Base-by-base conservation (phyloP, 2,113 vertebrate species). In the Smithornis capensis region DNA sequence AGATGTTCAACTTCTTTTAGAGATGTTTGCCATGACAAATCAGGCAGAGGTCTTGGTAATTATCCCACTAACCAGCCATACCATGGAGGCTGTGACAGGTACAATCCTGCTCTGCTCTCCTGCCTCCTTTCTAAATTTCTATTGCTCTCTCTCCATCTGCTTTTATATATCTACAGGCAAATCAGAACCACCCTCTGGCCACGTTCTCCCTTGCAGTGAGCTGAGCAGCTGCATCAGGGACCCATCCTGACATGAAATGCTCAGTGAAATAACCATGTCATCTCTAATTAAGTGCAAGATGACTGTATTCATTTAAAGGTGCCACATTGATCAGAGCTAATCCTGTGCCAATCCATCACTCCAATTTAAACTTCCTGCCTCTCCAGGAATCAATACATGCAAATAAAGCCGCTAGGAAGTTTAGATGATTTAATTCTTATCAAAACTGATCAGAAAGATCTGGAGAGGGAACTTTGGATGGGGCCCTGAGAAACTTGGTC, bases 231-330 rank as follows among this genome's bases (percentile, higher is more conserved):
- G 14, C 2, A 0, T 19, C 1, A 6, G 50, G 42, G 52, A 55
- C 64, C 35, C 3, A 3, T 49, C 37, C 67, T 45, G 42, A 81
- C 40, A 40, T 12, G 53, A 44, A 81, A 64, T 18, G 37, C 53
- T 91, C 71, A 78, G 44, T 59, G 9, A 83, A 95, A 93, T 62
- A 95, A 95, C 76, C 87, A 94, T 91, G 50, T 77, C 84, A 84
- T 64, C 50, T 89, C 78, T 92, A 96, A 95, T 96, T 96, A 95
- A 96, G 84, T 91, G 70, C 83, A 76, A 94, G 95, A 97, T 79
- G 60, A 88, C 89, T 83, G 86, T 95, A 92, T 96, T 92, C 80
- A 91, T 90, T 93, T 80, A 93, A 91, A 44, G 16, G 57, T 76
- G 65, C 47, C 29, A 11, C 64, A 97, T 89, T 63, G 89, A 97